A percentile compares a stretch with the other conserved stretches of the same genome.
Evolutionary conservation across 2,113 vertebrate species (phyloP).

Genomic region (Psilopogon haemacephalus): DNA sequence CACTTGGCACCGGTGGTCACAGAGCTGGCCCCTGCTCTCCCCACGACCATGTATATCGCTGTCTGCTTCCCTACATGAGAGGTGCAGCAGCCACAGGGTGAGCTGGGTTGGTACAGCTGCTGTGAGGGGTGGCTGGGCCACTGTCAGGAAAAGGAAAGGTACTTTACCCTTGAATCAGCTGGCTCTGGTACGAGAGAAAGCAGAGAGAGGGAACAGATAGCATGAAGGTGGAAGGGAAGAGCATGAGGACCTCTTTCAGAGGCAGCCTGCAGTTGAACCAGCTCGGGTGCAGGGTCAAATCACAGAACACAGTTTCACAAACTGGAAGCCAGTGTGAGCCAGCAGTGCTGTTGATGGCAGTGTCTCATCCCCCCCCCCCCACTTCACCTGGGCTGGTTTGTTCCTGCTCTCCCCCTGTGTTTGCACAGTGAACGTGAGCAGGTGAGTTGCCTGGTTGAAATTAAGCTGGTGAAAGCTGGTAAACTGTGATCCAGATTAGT

Average conservation of each 20-base stretch:
- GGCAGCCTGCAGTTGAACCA: background rate
- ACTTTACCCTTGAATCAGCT: background rate
- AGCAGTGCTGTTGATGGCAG: background rate
- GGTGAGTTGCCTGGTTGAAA: background rate
- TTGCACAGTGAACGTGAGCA: background rate
- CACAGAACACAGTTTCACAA: background rate
- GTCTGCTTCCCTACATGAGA: background rate
- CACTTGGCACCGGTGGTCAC: rapidly evolving
- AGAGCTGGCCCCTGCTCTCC: background rate
- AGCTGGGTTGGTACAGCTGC: background rate
- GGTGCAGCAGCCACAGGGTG: background rate
- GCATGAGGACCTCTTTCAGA: background rate
- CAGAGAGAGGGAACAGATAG: background rate
- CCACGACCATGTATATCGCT: rapidly evolving
- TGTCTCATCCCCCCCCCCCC: background rate
- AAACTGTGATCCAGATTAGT: background rate
- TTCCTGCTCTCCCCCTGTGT: background rate
- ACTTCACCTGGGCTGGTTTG: background rate
- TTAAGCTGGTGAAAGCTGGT: background rate
- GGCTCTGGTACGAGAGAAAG: background rate
- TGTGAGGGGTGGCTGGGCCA: background rate
- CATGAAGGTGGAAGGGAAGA: background rate
- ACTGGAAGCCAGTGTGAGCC: rapidly evolving
- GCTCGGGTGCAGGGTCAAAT: background rate
- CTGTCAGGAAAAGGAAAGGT: background rate